These are phyloP conservation scores for Nomada flava DNA, from an alignment of 2,888 invertebrate genomes.

Conservation along the genomic window DNA sequence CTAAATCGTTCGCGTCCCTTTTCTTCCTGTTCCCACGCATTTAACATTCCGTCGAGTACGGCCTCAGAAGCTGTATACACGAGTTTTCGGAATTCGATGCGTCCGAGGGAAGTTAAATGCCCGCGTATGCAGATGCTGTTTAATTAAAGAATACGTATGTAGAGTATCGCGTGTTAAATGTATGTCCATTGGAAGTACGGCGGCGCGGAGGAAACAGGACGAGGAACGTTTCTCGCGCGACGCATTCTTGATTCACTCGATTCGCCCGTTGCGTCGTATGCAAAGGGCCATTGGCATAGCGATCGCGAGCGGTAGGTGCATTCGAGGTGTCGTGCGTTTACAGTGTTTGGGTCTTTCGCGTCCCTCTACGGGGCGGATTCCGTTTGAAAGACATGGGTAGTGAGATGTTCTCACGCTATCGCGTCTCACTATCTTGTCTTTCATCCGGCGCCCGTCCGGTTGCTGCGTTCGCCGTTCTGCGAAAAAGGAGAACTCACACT, in stretches of 20 bases:
- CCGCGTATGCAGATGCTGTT: not conserved
- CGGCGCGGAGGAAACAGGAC: constrained; percentile 18
- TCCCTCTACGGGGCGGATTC: constrained; percentile 83
- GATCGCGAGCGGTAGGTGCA: not conserved
- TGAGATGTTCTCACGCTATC: constrained; percentile 92
- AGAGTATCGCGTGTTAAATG: constrained; percentile 11
- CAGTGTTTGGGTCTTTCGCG: not conserved
- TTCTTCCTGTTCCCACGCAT: not conserved
- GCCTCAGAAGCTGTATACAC: not conserved
- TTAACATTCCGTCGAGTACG: constrained; percentile 22
- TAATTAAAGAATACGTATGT: constrained; percentile 52
- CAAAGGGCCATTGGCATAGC: not conserved
- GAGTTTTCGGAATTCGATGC: constrained; percentile 16
- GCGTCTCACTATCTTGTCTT: constrained; percentile 99
- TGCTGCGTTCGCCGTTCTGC: constrained; percentile 60
- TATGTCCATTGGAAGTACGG: constrained; percentile 2
- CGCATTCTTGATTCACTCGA: constrained; percentile 37
- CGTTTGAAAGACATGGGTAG: constrained; percentile 99
- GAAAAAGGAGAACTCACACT: not conserved
- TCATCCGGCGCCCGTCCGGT: constrained; percentile 90
- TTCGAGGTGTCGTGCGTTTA: not conserved
- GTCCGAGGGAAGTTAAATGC: not conserved
- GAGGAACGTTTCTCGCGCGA: constrained; percentile 4
- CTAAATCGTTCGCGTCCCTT: not conserved
- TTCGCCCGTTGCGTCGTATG: not conserved